A percentile compares a stretch with the other conserved stretches of the same genome.
phyloP scores from a whole-genome alignment of 1,140 invertebrate genomes.

The Drosophila pseudoananassae region DNA sequence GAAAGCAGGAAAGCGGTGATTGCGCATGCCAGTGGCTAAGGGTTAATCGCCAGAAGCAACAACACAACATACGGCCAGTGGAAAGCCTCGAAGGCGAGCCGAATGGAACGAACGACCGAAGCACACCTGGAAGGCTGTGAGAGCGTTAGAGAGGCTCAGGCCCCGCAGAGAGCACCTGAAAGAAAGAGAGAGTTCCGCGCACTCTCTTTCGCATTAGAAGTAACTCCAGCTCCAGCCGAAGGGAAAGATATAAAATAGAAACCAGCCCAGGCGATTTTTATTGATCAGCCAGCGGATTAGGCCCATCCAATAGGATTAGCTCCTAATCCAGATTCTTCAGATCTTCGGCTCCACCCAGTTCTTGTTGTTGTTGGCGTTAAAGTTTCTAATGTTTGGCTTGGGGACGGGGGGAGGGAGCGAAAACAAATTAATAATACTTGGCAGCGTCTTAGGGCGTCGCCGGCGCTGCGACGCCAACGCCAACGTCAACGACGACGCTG shows the following conservation, averaged over 20 bases:
- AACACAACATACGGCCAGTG: constrained; percentile 1
- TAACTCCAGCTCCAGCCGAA: not conserved
- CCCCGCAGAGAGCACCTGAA: not conserved
- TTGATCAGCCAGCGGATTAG: constrained; percentile 3
- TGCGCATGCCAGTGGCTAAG: constrained; percentile 48
- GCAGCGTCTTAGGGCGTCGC: constrained; percentile 73
- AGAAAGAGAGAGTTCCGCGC: constrained; percentile 6
- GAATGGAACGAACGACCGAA: constrained; percentile 26
- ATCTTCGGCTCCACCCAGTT: constrained; percentile 3
- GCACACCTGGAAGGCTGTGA: constrained; percentile 37
- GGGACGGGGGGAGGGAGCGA: not conserved
- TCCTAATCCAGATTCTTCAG: not conserved
- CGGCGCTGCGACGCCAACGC: constrained; percentile 39
- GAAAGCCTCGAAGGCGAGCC: constrained; percentile 3
- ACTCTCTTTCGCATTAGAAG: constrained; percentile 1
- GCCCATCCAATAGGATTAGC: constrained; percentile 3
- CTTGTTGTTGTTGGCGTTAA: not conserved
- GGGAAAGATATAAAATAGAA: not conserved
- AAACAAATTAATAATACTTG: constrained; percentile 64
- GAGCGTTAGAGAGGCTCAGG: constrained; percentile 3
- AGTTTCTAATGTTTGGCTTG: not conserved
- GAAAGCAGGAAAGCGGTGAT: constrained; percentile 20
- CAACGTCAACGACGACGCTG: constrained; percentile 1
- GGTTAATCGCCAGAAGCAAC: constrained; percentile 33
- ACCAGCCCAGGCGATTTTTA: constrained; percentile 1